Evolutionary conservation across 2,888 invertebrate species (phyloP).

Genomic region (Eupsilia transversa): DNA sequence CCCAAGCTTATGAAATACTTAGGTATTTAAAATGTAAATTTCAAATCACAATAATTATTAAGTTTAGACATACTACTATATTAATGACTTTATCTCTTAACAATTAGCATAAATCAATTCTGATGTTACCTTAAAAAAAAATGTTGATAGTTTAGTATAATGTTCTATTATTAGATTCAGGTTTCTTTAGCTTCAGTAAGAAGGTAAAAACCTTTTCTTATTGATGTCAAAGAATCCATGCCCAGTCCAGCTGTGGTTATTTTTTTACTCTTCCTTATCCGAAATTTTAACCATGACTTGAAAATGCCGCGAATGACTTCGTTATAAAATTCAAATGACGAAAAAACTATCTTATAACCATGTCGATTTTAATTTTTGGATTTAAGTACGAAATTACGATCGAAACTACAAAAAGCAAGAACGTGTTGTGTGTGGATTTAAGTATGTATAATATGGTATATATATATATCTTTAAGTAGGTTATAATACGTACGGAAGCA

Average conservation of each 20-base stretch:
- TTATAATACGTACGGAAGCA: not conserved
- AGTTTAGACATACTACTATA: conserved; percentile 2
- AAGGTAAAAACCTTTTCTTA: not conserved
- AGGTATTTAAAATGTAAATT: conserved; percentile 7
- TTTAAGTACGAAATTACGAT: not conserved
- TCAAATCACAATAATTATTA: conserved; percentile 14
- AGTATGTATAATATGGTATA: no score
- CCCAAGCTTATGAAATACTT: conserved; percentile 2
- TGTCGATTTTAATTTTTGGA: not conserved
- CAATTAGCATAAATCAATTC: conserved; percentile 6
- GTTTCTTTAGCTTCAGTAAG: not conserved
- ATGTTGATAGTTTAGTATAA: not conserved
- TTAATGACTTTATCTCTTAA: conserved; percentile 44
- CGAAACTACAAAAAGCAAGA: not conserved
- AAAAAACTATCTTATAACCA: not conserved
- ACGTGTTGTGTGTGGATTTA: not conserved
- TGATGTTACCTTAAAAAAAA: not conserved
- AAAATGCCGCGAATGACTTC: not conserved
- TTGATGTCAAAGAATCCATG: no score
- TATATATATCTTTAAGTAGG: not conserved
- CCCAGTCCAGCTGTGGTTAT: no score
- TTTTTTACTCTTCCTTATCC: no score
- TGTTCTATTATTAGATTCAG: conserved; percentile 1
- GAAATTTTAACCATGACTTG: not conserved
- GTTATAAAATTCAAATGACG: not conserved